Base-by-base conservation (phyloP, 2,888 invertebrate genomes). In the Xestia sexstrigata region DNA sequence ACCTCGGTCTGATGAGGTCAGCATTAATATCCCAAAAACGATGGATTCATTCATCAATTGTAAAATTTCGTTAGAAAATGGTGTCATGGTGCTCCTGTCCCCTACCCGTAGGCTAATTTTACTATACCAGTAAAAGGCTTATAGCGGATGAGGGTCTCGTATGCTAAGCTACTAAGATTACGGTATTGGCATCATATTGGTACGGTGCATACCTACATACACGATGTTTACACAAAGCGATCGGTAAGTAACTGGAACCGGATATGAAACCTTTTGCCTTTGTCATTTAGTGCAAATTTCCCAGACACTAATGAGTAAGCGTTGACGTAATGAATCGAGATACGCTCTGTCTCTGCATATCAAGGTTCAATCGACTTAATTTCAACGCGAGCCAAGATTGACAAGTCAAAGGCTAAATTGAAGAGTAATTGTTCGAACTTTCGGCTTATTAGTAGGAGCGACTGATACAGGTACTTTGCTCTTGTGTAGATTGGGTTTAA, bases 341-440 rank as follows among this genome's bases (percentile, higher is more conserved):
- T 60, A 82, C 49, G 58, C 71, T 68, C 60, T 69, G 60, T 60
- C 78, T 68, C 39, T 66, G 47, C 69, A 60, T 69, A 71, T 65
- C 58, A 52, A 60, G 45, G 45, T 69, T 65, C 42, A 71, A 77
- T 77, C 49, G 58, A 77, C 45, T 82, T 58, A 65, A 81, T 81
- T 81, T 81, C 77, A 71, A 42, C 68, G 55, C 26, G 49, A 70
- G 30, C 77, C 49, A 81, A 81, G 49, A 77, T 81, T 71, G 71
- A 77, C 71, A 68, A 72, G 71, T 72, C 82, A 82, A 78, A 82
- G 62, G 63, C 71, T 52, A 77, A 81, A 81, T 71, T 82, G 69
- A 78, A 78, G 68, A 78, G 68, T 76, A 76, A 81, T 81, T 67
- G 62, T 81, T 81, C 49, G 52, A 81, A 81, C 67, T 70, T 81